phyloP scores from a whole-genome alignment of 2,113 vertebrate genomes.

The Dipodomys merriami region DNA sequence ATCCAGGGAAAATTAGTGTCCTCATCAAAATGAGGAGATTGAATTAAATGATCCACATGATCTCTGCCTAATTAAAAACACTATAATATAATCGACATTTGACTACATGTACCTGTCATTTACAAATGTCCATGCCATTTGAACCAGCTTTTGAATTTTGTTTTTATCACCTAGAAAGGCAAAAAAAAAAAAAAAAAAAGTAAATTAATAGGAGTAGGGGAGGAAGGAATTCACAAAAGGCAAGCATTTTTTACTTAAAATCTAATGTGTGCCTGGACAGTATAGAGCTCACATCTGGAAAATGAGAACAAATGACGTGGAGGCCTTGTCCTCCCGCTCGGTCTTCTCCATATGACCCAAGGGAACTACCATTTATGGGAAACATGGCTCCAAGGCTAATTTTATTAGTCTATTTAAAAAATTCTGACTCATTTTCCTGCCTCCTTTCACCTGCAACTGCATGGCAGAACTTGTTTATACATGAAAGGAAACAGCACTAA shows the following conservation, averaged over 20 bases:
- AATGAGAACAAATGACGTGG: fast-evolving
- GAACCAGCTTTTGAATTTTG: conserved; percentile 98
- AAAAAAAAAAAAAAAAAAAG: not conserved
- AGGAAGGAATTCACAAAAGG: not conserved
- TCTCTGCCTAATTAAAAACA: not conserved
- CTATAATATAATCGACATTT: not conserved
- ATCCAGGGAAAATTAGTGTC: not conserved
- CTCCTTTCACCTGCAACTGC: conserved; percentile 42
- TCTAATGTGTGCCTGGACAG: not conserved
- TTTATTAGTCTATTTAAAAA: conserved; percentile 62
- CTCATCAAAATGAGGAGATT: not conserved
- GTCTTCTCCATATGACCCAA: not conserved
- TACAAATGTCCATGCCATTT: conserved; percentile 99
- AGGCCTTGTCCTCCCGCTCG: not conserved
- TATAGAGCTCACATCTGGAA: not conserved
- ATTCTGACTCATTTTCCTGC: conserved; percentile 66
- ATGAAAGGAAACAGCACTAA: not conserved
- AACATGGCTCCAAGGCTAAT: conserved; percentile 5
- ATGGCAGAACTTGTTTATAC: conserved; percentile 28
- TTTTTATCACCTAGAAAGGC: conserved; percentile 93
- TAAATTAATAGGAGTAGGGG: not conserved
- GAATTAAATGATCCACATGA: not conserved
- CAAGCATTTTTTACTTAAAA: not conserved
- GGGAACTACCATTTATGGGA: not conserved
- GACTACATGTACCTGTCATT: conserved; percentile 91